A percentile compares a stretch with the other conserved stretches of the same genome.
Evolutionary conservation across 2,888 invertebrate species (phyloP).

Genomic region (Galeruca laticollis): DNA sequence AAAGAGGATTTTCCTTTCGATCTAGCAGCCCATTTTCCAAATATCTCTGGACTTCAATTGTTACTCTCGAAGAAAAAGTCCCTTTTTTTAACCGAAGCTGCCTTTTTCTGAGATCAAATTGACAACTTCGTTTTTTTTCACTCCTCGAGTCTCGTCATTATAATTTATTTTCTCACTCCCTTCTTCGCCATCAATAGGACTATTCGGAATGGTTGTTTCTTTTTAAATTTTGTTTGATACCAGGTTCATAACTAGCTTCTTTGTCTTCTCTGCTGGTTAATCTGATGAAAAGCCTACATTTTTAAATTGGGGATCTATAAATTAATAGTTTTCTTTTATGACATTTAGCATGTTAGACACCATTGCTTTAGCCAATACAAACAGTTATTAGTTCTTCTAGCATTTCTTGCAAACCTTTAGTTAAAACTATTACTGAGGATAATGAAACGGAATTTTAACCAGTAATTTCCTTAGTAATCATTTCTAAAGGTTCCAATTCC

Average conservation of each 20-base stretch:
- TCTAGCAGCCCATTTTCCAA: constrained; percentile 20
- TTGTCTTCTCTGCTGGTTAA: constrained; percentile 10
- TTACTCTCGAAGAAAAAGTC: no score
- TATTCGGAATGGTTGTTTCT: background rate
- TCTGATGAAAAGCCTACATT: constrained; percentile 21
- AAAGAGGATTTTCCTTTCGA: no score
- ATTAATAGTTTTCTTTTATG: constrained; percentile 16
- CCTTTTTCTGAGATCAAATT: constrained; percentile 16
- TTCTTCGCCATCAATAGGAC: background rate
- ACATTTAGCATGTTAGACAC: constrained; percentile 3
- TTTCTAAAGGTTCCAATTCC: constrained; percentile 47
- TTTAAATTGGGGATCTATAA: constrained; percentile 23
- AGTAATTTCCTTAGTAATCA: constrained; percentile 43
- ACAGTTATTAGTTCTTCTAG: constrained; percentile 8
- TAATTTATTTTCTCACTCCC: background rate
- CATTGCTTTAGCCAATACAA: constrained; percentile 7
- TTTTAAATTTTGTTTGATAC: no score
- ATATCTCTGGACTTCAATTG: constrained; percentile 22
- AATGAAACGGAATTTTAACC: constrained; percentile 44
- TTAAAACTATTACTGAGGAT: constrained; percentile 46
- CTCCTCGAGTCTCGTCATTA: background rate
- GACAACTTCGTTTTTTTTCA: background rate
- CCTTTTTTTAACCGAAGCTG: background rate
- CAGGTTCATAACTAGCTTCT: constrained; percentile 18
- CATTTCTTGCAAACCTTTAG: constrained; percentile 40